Base-by-base conservation (phyloP, 2,888 invertebrate genomes). In the Onchidella celtica region DNA sequence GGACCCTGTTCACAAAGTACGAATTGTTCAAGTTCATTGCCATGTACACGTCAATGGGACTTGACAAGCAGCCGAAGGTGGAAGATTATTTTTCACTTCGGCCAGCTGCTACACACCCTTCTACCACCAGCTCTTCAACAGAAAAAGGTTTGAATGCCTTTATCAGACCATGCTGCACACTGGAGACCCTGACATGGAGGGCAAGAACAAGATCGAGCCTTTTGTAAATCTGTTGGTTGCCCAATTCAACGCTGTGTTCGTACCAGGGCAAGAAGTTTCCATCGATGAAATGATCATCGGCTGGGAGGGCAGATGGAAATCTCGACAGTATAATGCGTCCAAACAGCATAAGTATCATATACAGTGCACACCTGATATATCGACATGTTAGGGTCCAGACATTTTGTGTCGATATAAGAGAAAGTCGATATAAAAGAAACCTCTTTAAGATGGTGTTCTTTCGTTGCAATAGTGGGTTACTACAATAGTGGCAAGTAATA, bases 271-370 rank as follows among this genome's bases (percentile, higher is more conserved):
- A 32, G 17, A 27, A 3, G 32, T 66, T 32, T 66, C 66, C 11
- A 66, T 66, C 34, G 66, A 66, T 34, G 66, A 66, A 32, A 66
- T 66, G 66, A 66, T 66, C 27, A 29, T 66, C 11, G 66, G 66
- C 21, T 66, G 32, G 66, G 29, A 66, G 24, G 66, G 34, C 32
- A 4, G 66, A 21, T 66, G 66, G 66, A 27, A 66, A 66, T 66
- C 17, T 34, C 11, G 24, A 29, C 66, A 66, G n/a, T 66, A 27
- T n/a, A 66, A 66, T 66, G 66, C 66, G 21, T 14, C 66, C 17
- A 66, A 66, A 24, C 66, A 17, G 11, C 66, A 66, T 24, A 66
- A 66, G 24, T 32, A 66, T 29, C 27, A 27, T n/a, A 34, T 61
- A 55, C 11, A 55, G 17, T 14, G 55, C 55, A n/a, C n/a, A n/a